Evolutionary conservation across 2,888 invertebrate species (phyloP), one percentile per base, ranked within the genome.

Genomic region (Clivina fossor): DNA sequence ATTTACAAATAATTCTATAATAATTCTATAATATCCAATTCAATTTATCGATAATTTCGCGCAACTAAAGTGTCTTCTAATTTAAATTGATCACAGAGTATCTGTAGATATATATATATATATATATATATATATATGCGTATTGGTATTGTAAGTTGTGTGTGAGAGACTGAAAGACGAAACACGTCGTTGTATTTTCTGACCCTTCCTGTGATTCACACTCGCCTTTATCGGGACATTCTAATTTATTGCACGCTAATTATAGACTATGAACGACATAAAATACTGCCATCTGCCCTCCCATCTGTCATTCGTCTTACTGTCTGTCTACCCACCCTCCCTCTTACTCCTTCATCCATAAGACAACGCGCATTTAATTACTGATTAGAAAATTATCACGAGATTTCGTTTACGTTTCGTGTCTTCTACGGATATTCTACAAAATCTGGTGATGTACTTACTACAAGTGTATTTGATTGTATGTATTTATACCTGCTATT

Each of bases 241-340:
- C 65, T 66, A 65, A 67, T 67, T 67, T 67, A 67, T 67, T 65
- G 63, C 60, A 57, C 65, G 60, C 64, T 67, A 67, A 67, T 67
- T 67, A 67, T 67, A 66, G 66, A 63, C 38, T 64, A 63, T 61
- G 64, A 64, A 64, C 61, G 66, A 67, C 66, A 67, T 67, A 66
- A 67, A 66, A 67, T 65, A 66, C 63, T 59, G 59, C 57, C 59
- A 60, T 59, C 62, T 57, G 62, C 63, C 61, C 65, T 62, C 64
- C 63, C 62, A 62, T 62, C 62, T 61, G 62, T 61, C 63, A 53
- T 48, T 47, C 57, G 13, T 4, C 35, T 33, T 28, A 20, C 38
- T 28, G 33, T 35, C 22, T 24, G 24, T 46, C 9, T 24, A 9
- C 26, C 9, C n/a, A n/a, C 5, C 26, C 9, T 24, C 5, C 26